These are phyloP conservation scores for Anoplius nigerrimus DNA, from an alignment of 2,888 invertebrate genomes.

Conservation along the genomic window DNA sequence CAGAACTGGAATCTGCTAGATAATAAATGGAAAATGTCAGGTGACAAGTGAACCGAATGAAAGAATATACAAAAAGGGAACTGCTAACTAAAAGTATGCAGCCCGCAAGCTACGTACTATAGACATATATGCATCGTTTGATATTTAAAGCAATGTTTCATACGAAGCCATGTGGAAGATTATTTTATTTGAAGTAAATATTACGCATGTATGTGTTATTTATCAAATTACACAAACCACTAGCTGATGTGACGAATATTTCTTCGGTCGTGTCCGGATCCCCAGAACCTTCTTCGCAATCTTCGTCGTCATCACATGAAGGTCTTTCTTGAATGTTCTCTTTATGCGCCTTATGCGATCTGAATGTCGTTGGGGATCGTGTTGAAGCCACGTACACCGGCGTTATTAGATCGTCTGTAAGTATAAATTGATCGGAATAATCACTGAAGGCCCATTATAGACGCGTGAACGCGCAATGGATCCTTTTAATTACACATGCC, in stretches of 20 bases:
- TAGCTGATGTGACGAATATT: slow-evolving; percentile 73
- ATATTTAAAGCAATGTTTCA: too few species aligned
- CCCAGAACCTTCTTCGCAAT: slow-evolving; percentile 88
- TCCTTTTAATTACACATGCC: neutral
- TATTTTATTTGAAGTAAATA: too few species aligned
- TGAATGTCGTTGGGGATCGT: slow-evolving; percentile 78
- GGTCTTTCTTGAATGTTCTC: slow-evolving; percentile 65
- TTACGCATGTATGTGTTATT: too few species aligned
- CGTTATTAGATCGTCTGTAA: slow-evolving; percentile 90
- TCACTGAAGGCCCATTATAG: too few species aligned
- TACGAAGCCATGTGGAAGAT: too few species aligned
- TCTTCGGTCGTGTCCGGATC: slow-evolving; percentile 82
- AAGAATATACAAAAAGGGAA: too few species aligned
- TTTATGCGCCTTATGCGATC: slow-evolving; percentile 60
- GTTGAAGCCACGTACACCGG: slow-evolving; percentile 93
- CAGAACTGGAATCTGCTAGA: slow-evolving; percentile 68
- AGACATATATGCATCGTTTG: too few species aligned
- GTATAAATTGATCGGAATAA: slow-evolving; percentile 13
- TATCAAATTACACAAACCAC: slow-evolving; percentile 55
- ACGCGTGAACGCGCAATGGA: too few species aligned
- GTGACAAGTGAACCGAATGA: too few species aligned
- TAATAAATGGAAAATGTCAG: too few species aligned
- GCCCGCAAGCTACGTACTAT: too few species aligned
- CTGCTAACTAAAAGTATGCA: too few species aligned
- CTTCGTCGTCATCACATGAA: slow-evolving; percentile 89